A percentile compares a stretch with the other conserved stretches of the same genome.
Evolutionary conservation across 2,888 invertebrate genomes (phyloP).

Genomic region (Horisme vitalbata): DNA sequence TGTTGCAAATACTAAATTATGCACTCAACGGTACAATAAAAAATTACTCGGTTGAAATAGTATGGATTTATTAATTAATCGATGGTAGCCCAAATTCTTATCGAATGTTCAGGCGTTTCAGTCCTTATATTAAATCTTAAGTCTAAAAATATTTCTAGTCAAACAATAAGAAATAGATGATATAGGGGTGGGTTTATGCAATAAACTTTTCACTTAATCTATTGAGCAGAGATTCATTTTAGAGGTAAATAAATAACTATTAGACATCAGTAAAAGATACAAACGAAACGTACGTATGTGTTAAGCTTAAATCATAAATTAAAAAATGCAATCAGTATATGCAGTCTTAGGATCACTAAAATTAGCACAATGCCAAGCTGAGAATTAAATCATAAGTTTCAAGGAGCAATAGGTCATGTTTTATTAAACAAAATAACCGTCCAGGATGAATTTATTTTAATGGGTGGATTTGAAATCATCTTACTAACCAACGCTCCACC

Average conservation of each 20-base stretch:
- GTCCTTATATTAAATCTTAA: slow-evolving; percentile 28
- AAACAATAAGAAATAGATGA: slow-evolving; percentile 39
- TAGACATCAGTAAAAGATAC: too few relatives aligned
- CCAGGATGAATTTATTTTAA: neutral
- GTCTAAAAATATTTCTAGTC: slow-evolving; percentile 33
- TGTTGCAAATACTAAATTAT: neutral
- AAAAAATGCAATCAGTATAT: neutral
- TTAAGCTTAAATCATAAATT: too few relatives aligned
- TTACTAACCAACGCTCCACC: too few relatives aligned
- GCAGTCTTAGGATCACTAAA: neutral
- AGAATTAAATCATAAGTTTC: slow-evolving; percentile 38
- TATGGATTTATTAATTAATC: slow-evolving; percentile 28
- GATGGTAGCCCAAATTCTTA: slow-evolving; percentile 18
- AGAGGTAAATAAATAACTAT: slow-evolving; percentile 7
- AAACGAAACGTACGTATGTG: too few relatives aligned
- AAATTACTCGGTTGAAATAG: slow-evolving; percentile 19
- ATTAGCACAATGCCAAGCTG: slow-evolving; percentile 16
- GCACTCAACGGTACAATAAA: slow-evolving; percentile 20
- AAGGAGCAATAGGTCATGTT: slow-evolving; percentile 40
- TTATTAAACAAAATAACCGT: neutral
- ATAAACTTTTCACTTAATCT: slow-evolving; percentile 39
- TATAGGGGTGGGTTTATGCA: slow-evolving; percentile 76
- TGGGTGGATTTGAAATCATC: too few relatives aligned
- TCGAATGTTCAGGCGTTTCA: slow-evolving; percentile 9
- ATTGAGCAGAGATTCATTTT: slow-evolving; percentile 69